phyloP scores from a whole-genome alignment of 2,888 invertebrate genomes.

The Limenitis camilla region DNA sequence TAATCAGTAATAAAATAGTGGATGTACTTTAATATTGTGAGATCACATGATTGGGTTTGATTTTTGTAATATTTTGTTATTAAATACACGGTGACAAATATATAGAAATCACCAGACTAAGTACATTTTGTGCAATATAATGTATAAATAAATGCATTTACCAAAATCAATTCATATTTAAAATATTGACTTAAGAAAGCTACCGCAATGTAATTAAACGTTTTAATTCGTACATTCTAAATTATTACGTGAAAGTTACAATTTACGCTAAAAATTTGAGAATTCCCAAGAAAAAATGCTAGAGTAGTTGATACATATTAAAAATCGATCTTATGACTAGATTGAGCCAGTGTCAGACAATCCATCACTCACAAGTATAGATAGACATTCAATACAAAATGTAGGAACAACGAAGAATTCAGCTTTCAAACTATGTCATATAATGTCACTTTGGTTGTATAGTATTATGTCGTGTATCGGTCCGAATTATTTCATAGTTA shows the following conservation, averaged over 20 bases:
- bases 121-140: slow-evolving; percentile 71
- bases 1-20: slow-evolving; percentile 26
- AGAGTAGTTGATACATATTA: slow-evolving; percentile 54
- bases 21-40: slow-evolving; percentile 48
- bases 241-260: slow-evolving; percentile 32
- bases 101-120: slow-evolving; percentile 54
- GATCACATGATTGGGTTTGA: slow-evolving; percentile 60
- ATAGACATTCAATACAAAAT: slow-evolving; percentile 67
- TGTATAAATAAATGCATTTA: slow-evolving; percentile 62
- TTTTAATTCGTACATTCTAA: slow-evolving; percentile 36
- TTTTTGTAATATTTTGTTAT: slow-evolving; percentile 42
- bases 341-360: slow-evolving; percentile 69
- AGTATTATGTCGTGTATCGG: slow-evolving; percentile 16
- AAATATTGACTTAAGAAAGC: slow-evolving; percentile 40
- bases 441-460: slow-evolving; percentile 27
- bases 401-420: slow-evolving; percentile 62
- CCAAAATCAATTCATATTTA: slow-evolving; percentile 49
- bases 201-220: slow-evolving; percentile 36
- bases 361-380: slow-evolving; percentile 50
- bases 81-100: slow-evolving; percentile 41
- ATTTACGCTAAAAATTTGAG: slow-evolving; percentile 53
- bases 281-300: slow-evolving; percentile 55
- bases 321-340: slow-evolving; percentile 73
- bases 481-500: slow-evolving; percentile 48
- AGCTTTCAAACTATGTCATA: slow-evolving; percentile 39